Evolutionary conservation across 2,797 vertebrate genomes (phyloP).

Genomic region (Meda fulgida): DNA sequence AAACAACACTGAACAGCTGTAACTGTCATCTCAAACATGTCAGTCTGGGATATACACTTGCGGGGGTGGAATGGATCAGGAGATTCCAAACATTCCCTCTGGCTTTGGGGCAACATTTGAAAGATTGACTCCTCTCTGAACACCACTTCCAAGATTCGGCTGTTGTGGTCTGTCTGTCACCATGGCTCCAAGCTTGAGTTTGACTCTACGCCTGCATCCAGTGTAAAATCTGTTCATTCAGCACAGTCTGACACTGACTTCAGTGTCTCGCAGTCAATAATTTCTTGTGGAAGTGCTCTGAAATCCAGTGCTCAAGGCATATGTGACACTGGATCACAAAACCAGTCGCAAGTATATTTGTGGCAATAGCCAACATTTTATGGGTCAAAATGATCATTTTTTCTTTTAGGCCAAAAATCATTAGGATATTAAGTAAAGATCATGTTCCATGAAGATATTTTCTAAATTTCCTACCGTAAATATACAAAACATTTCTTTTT

Average conservation of each 20-base stretch:
- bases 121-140: slow-evolving; percentile 40
- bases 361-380: no score
- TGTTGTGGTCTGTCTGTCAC: slow-evolving; percentile 50
- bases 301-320: slow-evolving; percentile 5
- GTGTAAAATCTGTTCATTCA: slow-evolving; percentile 40
- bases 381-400: no score
- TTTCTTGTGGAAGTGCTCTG: background rate
- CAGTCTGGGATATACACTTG: slow-evolving; percentile 62
- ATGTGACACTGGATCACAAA: background rate
- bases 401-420: no score
- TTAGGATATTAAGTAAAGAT: no score
- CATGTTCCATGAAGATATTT: no score
- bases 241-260: background rate
- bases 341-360: no score
- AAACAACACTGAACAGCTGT: slow-evolving; percentile 69
- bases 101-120: slow-evolving; percentile 47
- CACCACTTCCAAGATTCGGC: slow-evolving; percentile 6
- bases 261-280: background rate
- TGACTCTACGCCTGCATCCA: slow-evolving; percentile 15
- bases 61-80: slow-evolving; percentile 42
- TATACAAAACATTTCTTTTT: no score
- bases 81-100: slow-evolving; percentile 57
- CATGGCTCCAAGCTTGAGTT: slow-evolving; percentile 39
- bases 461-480: no score
- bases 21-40: slow-evolving; percentile 49